A percentile compares a stretch with the other conserved stretches of the same genome.
These are phyloP conservation scores for Bombyx mori DNA, from an alignment of 1,140 invertebrate genomes.

Conservation along the genomic window ASM3026992v2 NC_085132.1:4100501-4101000, in stretches of 20 bases:
- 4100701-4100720: constrained; percentile 63
- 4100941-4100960: constrained; percentile 80
- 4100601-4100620: too few relatives aligned
- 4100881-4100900: constrained; percentile 69
- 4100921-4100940: constrained; percentile 85
- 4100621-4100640: too few relatives aligned
- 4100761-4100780: constrained; percentile 46
- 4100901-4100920: constrained; percentile 74
- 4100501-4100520: too few relatives aligned
- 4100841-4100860: constrained; percentile 62
- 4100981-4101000: constrained; percentile 79
- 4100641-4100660: neutral
- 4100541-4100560: too few relatives aligned
- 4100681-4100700: constrained; percentile 44
- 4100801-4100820: constrained; percentile 45
- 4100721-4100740: constrained; percentile 63
- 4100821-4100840: constrained; percentile 49
- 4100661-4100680: constrained; percentile 15
- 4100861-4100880: constrained; percentile 68
- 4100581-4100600: too few relatives aligned
- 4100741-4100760: constrained; percentile 50
- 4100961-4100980: constrained; percentile 78
- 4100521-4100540: too few relatives aligned
- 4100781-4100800: constrained; percentile 24
- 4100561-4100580: too few relatives aligned